Conservation (phyloP, 2,888 invertebrate species). For the Uropetala carovei region DNA sequence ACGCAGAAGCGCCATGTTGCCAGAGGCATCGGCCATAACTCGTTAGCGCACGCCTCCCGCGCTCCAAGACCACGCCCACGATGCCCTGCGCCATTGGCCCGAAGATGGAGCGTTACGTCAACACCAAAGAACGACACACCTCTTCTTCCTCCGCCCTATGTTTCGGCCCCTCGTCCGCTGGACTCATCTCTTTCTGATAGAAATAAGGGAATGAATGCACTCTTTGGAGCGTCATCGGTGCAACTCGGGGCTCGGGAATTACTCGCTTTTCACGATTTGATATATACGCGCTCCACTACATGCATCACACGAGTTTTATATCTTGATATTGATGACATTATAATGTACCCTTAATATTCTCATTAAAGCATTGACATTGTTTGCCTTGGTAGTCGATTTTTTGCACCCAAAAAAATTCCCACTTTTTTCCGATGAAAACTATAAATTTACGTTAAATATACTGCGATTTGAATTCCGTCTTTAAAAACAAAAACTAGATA, state of each 20-base stretch:
- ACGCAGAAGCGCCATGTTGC: constrained; percentile 64
- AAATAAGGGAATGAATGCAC: background rate
- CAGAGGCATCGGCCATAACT: constrained; percentile 58
- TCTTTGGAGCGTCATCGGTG: constrained; percentile 48
- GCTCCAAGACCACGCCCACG: constrained; percentile 38
- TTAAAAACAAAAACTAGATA: too few relatives aligned
- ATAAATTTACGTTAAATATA: too few relatives aligned
- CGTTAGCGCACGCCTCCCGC: constrained; percentile 50
- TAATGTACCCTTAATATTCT: too few relatives aligned
- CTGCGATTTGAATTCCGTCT: too few relatives aligned
- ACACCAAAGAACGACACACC: background rate
- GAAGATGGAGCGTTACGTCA: constrained; percentile 4
- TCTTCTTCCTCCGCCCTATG: background rate
- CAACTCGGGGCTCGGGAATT: constrained; percentile 49
- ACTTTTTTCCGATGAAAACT: too few relatives aligned
- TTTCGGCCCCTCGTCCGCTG: background rate
- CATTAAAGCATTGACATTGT: too few relatives aligned
- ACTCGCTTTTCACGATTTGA: too few relatives aligned
- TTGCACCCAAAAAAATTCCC: too few relatives aligned
- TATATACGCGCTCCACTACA: too few relatives aligned
- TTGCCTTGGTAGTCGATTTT: too few relatives aligned
- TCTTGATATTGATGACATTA: too few relatives aligned
- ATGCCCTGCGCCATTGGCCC: background rate
- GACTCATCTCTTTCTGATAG: background rate
- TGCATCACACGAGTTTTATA: too few relatives aligned